Percentiles rank a stretch among this genome's conserved stretches.
phyloP scores from a whole-genome alignment of 2,113 vertebrate genomes.

The Struthio camelus region DNA sequence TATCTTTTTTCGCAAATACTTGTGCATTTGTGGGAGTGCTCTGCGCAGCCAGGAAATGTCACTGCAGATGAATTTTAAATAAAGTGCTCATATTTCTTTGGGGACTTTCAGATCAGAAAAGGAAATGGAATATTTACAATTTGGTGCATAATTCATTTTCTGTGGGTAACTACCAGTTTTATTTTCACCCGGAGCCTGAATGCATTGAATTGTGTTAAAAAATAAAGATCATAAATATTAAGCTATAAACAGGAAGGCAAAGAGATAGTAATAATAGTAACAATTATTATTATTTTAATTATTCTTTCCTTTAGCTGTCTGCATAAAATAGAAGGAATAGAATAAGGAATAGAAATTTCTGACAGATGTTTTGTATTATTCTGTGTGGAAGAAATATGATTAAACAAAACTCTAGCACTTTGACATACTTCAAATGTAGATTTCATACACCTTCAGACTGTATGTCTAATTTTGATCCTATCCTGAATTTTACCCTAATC shows the following conservation, averaged over 20 bases:
- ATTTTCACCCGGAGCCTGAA: slow-evolving; percentile 26
- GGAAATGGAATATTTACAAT: slow-evolving; percentile 83
- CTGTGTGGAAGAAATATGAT: background rate
- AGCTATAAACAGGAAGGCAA: slow-evolving; percentile 26
- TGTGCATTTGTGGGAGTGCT: slow-evolving; percentile 67
- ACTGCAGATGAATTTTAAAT: slow-evolving; percentile 80
- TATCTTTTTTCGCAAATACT: slow-evolving; percentile 59
- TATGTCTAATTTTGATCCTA: background rate
- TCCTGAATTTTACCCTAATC: background rate
- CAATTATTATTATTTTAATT: slow-evolving; percentile 37
- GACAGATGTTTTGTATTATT: slow-evolving; percentile 24
- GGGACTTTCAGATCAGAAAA: slow-evolving; percentile 79
- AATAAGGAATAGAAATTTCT: slow-evolving; percentile 26
- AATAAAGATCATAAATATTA: slow-evolving; percentile 64
- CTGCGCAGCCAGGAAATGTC: slow-evolving; percentile 73
- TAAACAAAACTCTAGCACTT: background rate
- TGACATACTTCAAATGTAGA: background rate
- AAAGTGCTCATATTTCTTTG: slow-evolving; percentile 79
- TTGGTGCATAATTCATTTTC: slow-evolving; percentile 82
- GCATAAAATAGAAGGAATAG: background rate
- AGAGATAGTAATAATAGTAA: background rate
- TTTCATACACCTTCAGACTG: background rate
- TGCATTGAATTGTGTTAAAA: slow-evolving; percentile 59
- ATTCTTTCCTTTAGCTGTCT: slow-evolving; percentile 17
- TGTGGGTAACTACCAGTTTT: slow-evolving; percentile 61